phyloP scores from a whole-genome alignment of 2,113 vertebrate species.

The Melanerpes formicivorus region DNA sequence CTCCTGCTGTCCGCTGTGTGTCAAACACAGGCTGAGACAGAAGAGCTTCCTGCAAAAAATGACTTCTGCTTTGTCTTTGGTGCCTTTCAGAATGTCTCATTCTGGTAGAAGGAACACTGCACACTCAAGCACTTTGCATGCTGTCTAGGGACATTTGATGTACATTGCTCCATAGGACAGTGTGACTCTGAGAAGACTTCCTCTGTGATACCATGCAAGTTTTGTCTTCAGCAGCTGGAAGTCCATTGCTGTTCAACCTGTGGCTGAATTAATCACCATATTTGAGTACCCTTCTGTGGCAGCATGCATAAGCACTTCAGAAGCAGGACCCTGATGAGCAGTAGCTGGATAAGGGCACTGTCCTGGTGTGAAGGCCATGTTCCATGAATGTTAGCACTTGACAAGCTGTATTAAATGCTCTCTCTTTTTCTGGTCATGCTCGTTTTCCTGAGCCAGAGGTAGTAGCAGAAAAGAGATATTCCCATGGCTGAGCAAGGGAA shows the following conservation, averaged over 20 bases:
- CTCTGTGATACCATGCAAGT: rapidly evolving
- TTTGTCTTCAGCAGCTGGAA: neutral
- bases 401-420: neutral
- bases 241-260: neutral
- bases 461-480: neutral
- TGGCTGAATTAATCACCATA: neutral
- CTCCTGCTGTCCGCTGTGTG: neutral
- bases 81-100: neutral
- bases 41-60: neutral
- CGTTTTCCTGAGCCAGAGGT: neutral
- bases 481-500: neutral
- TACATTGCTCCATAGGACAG: neutral
- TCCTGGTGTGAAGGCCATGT: neutral
- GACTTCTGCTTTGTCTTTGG: neutral
- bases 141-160: neutral
- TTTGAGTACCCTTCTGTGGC: neutral
- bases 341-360: neutral
- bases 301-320: neutral
- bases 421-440: neutral
- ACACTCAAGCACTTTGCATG: neutral
- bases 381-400: neutral
- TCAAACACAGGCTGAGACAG: neutral
- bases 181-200: neutral
- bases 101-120: neutral
- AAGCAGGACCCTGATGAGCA: neutral